phyloP scores from a whole-genome alignment of 2,113 vertebrate species.

The Lanius collurio region DNA sequence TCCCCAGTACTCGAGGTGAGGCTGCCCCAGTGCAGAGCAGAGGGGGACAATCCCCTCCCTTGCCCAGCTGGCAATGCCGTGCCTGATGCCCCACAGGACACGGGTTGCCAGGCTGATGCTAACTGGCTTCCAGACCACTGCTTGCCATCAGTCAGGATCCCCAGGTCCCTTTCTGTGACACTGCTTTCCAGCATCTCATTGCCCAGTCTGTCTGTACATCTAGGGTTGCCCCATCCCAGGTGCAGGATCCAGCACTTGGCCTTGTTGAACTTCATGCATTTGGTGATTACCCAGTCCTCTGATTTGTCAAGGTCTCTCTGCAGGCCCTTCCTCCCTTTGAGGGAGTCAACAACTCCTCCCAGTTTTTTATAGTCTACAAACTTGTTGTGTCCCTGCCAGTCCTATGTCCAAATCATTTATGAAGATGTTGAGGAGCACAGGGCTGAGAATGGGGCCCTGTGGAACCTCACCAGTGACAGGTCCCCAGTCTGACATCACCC shows the following conservation, averaged over 20 bases:
- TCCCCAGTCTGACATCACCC: neutral
- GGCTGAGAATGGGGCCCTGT: neutral
- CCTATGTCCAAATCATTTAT: neutral
- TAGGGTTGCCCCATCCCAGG: neutral
- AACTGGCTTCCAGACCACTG: neutral
- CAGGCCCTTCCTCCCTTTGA: neutral
- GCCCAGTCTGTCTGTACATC: neutral
- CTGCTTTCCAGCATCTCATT: neutral
- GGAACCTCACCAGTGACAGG: neutral
- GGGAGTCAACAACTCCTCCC: neutral
- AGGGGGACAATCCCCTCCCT: neutral
- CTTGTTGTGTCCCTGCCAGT: neutral
- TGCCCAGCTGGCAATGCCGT: neutral
- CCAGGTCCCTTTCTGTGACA: neutral
- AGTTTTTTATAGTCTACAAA: neutral
- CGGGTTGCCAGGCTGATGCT: too few species aligned
- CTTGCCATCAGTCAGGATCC: accelerated
- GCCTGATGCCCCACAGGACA: neutral
- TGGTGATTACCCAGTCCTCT: neutral
- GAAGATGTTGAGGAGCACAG: neutral
- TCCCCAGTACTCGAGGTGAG: neutral
- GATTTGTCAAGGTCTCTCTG: neutral
- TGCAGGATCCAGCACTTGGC: neutral
- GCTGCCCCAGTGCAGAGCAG: neutral
- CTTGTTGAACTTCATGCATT: neutral